These are phyloP conservation scores for Mythimna lalbum DNA, from an alignment of 2,888 invertebrate species.

Conservation along the genomic window DNA sequence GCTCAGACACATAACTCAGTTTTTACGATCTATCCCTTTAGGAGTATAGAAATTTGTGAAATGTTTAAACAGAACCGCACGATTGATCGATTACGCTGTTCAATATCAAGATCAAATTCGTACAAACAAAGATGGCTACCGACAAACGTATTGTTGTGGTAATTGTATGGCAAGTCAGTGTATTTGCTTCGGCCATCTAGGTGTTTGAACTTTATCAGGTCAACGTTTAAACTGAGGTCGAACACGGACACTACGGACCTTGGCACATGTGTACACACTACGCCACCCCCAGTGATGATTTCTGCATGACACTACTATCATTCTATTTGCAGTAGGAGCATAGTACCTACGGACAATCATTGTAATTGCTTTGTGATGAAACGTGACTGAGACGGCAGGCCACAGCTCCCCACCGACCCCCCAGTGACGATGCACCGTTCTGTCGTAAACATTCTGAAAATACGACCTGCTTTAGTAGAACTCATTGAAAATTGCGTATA, in stretches of 20 bases:
- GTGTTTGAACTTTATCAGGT: constrained; percentile 80
- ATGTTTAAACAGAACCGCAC: constrained; percentile 47
- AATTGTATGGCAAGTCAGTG: constrained; percentile 21
- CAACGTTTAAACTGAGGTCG: constrained; percentile 84
- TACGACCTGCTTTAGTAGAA: constrained; percentile 13
- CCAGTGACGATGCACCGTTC: constrained; percentile 10
- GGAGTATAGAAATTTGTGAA: constrained; percentile 51
- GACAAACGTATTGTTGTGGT: constrained; percentile 59
- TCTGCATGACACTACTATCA: constrained; percentile 46
- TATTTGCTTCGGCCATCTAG: constrained; percentile 65
- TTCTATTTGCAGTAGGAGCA: constrained; percentile 44
- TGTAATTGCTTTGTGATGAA: constrained; percentile 46
- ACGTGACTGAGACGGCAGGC: constrained; percentile 43
- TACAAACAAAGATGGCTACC: constrained; percentile 64
- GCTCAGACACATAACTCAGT: constrained; percentile 67
- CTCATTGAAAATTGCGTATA: constrained; percentile 12
- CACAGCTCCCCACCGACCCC: constrained; percentile 11
- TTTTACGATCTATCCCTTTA: constrained; percentile 64
- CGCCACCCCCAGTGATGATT: constrained; percentile 59
- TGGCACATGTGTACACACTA: constrained; percentile 64
- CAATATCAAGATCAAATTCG: constrained; percentile 62
- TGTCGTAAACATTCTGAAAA: constrained; percentile 45
- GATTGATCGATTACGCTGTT: constrained; percentile 54
- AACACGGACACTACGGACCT: constrained; percentile 76
- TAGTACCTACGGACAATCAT: constrained; percentile 39